Percentiles rank a stretch among this genome's conserved stretches.
phyloP scores from a whole-genome alignment of 2,888 invertebrate genomes.

The Tachystola acroxantha region DNA sequence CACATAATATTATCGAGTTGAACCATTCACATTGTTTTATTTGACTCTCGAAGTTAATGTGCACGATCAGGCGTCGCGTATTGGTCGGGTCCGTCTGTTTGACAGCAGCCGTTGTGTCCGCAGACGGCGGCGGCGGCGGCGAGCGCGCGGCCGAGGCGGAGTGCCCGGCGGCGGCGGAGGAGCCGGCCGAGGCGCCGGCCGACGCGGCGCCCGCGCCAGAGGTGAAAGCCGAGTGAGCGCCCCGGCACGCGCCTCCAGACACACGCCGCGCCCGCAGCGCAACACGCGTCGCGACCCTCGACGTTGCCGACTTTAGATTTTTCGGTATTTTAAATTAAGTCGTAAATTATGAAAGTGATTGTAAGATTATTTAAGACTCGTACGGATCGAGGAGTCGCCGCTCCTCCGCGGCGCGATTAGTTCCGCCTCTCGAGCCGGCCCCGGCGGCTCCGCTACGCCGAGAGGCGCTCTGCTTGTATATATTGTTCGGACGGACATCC shows the following conservation, averaged over 20 bases:
- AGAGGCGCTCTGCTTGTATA: constrained; percentile 59
- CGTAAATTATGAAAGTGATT: constrained; percentile 74
- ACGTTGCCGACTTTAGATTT: constrained; percentile 39
- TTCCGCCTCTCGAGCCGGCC: constrained; percentile 25
- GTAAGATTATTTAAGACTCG: constrained; percentile 51
- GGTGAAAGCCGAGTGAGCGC: constrained; percentile 37
- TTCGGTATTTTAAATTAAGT: constrained; percentile 70
- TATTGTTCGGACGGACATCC: constrained; percentile 61
- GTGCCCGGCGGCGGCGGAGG: constrained; percentile 32
- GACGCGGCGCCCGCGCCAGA: constrained; percentile 43
- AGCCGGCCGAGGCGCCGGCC: constrained; percentile 32
- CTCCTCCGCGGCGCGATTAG: constrained; percentile 23
- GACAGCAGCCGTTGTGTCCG: not conserved
- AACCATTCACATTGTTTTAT: no score
- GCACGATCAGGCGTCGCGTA: no score
- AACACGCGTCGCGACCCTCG: constrained; percentile 19
- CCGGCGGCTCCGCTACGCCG: constrained; percentile 31
- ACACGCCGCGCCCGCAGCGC: constrained; percentile 13
- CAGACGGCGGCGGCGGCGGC: constrained; percentile 26
- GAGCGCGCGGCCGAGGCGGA: constrained; percentile 46
- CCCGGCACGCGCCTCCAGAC: constrained; percentile 10
- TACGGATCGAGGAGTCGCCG: constrained; percentile 38
- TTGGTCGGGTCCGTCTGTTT: no score
- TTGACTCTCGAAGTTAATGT: no score
- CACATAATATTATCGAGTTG: no score